Evolutionary conservation across 1,140 invertebrate species (phyloP), one percentile per base, ranked within the genome.

Genomic region (Drosophila nannoptera): DNA sequence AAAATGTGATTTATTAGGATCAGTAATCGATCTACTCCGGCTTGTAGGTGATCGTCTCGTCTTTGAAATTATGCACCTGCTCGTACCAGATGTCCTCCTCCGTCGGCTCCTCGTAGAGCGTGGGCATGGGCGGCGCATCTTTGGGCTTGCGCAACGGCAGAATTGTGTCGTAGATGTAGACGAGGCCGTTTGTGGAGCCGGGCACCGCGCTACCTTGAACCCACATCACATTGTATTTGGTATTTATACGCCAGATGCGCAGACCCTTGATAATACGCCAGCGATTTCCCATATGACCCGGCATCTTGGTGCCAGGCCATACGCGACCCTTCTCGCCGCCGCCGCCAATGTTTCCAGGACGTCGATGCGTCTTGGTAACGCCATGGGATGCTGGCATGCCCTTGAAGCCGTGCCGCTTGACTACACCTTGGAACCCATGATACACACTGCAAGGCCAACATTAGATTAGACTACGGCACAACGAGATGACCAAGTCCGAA

Each of bases 341-440:
- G 66, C 93, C 93, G 43, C 96, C 97, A 84, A 98, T 97, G 78
- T 95, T 95, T 69, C 98, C 99, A 55, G 94, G 93, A 87, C 97
- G 92, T 73, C 98, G 92, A 90, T 99, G 98, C 16, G 95, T 96
- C 92, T 99, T 99, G 0, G 98, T 99, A 4, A 94, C 93, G 75
- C 98, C 98, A 89, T 98, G 97, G 50, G 94, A 94, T 7, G 95
- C 95, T 69, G 96, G 97, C 92, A 96, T 94, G 62, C 98, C 98
- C 88, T 96, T 95, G 87, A 99, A 98, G 42, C 97, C 97, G 93
- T 97, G 98, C 31, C 98, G 92, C 91, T 97, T 98, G 91, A 99
- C 95, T 0, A 99, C 98, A 54, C 99, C 98, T 93, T 99, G 98
- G 88, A 99, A 99, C n/a, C 98, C 98, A 87, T 95, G 92, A 87